phyloP scores from a whole-genome alignment of 2,888 invertebrate genomes.

The Bursaphelenchus okinawaensis region DNA sequence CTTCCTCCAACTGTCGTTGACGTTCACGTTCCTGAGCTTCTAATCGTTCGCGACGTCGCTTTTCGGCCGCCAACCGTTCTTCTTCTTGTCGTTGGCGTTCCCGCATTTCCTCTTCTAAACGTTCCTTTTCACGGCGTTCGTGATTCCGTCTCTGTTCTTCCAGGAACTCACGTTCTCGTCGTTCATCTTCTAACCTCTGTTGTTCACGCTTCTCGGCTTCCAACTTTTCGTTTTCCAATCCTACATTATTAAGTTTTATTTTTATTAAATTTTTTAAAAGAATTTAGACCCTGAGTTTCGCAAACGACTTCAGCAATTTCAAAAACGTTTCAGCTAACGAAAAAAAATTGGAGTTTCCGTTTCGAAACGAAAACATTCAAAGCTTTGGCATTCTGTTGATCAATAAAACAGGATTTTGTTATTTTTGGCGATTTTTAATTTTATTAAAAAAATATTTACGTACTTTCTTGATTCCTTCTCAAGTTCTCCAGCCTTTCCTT shows the following conservation, averaged over 20 bases:
- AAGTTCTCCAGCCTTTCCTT: not conserved
- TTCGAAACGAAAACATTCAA: too few relatives aligned
- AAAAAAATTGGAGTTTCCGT: too few relatives aligned
- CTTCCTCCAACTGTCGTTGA: slow-evolving; percentile 42
- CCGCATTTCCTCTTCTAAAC: slow-evolving; percentile 38
- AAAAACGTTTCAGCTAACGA: too few relatives aligned
- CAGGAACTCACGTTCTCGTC: slow-evolving; percentile 46
- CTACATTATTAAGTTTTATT: too few relatives aligned
- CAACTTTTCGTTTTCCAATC: slow-evolving; percentile 42
- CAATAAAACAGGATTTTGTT: too few relatives aligned
- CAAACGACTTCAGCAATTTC: too few relatives aligned
- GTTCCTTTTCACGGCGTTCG: slow-evolving; percentile 37
- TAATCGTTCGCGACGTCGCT: slow-evolving; percentile 41
- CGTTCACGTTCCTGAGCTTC: slow-evolving; percentile 49
- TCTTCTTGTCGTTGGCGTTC: slow-evolving; percentile 47
- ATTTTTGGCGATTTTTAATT: too few relatives aligned
- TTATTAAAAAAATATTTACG: not conserved
- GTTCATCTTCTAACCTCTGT: slow-evolving; percentile 46
- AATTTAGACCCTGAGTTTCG: too few relatives aligned
- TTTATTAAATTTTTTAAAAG: too few relatives aligned
- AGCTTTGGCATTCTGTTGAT: too few relatives aligned
- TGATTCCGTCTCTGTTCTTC: slow-evolving; percentile 42
- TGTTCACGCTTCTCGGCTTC: slow-evolving; percentile 51
- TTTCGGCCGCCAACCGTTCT: slow-evolving; percentile 46
- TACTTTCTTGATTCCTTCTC: slow-evolving; percentile 6